These are phyloP conservation scores for Mycetomoellerius zeteki DNA, from an alignment of 1,140 invertebrate genomes.

Conservation along the genomic window DNA sequence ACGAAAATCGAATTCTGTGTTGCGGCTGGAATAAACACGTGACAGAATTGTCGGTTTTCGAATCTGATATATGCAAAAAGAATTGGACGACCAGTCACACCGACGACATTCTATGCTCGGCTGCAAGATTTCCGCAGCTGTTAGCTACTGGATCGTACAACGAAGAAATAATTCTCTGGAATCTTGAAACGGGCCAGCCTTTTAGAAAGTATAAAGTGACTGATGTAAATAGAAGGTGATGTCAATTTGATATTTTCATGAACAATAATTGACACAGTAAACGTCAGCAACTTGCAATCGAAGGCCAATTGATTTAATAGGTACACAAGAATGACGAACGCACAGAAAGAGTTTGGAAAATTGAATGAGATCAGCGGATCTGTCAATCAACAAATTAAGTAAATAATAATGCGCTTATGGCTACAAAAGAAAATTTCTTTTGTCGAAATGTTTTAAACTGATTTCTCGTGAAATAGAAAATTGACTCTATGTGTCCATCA, in stretches of 20 bases:
- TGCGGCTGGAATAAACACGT: slow-evolving; percentile 91
- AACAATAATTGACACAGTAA: slow-evolving; percentile 3
- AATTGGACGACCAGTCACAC: slow-evolving; percentile 90
- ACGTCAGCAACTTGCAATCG: not conserved
- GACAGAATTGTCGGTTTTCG: slow-evolving; percentile 90
- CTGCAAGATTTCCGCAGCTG: slow-evolving; percentile 88
- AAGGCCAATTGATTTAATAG: slow-evolving; percentile 20
- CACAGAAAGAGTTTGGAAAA: not conserved
- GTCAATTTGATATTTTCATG: slow-evolving; percentile 32
- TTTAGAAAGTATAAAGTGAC: slow-evolving; percentile 85
- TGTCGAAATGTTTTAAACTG: not conserved
- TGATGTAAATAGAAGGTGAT: slow-evolving; percentile 76
- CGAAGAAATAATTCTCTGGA: slow-evolving; percentile 93
- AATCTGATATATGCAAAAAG: slow-evolving; percentile 82
- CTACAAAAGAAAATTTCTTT: not conserved
- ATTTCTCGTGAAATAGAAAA: slow-evolving; percentile 33
- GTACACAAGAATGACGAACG: not conserved
- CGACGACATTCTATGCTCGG: slow-evolving; percentile 91
- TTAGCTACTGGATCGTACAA: slow-evolving; percentile 91
- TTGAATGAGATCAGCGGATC: not conserved
- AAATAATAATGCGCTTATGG: not conserved
- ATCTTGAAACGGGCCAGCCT: slow-evolving; percentile 90
- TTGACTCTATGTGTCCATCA: slow-evolving; percentile 59
- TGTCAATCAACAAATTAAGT: not conserved
- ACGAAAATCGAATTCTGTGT: slow-evolving; percentile 88